Evolutionary conservation across 2,113 vertebrate species (phyloP).

Genomic region (Paraplagusia blochii): DNA sequence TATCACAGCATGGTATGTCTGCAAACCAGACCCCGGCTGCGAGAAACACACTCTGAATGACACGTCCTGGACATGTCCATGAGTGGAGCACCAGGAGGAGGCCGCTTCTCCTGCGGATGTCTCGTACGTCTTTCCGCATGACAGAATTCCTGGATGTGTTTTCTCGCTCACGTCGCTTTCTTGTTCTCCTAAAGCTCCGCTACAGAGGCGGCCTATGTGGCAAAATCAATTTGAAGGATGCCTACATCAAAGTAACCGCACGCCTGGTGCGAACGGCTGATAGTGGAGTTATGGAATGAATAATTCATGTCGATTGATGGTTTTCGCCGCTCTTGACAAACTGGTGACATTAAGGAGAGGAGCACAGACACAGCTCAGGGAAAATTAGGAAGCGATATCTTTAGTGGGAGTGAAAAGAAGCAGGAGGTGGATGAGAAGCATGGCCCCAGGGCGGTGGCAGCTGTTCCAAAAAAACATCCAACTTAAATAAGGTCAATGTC

Average conservation of each 20-base stretch:
- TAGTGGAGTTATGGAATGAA: conserved; percentile 56
- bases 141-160: background rate
- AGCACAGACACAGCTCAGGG: conserved; percentile 26
- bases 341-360: conserved; percentile 45
- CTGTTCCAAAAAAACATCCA: conserved; percentile 22
- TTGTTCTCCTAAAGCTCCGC: background rate
- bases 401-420: conserved; percentile 3
- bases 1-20: conserved; percentile 40
- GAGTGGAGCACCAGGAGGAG: conserved; percentile 24
- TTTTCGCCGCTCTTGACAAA: conserved; percentile 50
- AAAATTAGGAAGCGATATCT: conserved; percentile 7
- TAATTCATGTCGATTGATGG: conserved; percentile 55
- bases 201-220: background rate
- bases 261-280: conserved; percentile 44
- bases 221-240: conserved; percentile 27
- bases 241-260: conserved; percentile 46
- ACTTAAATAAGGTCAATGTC: conserved; percentile 24
- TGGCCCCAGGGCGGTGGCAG: conserved; percentile 24
- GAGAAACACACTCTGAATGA: conserved; percentile 37
- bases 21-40: conserved; percentile 45
- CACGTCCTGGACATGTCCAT: conserved; percentile 31
- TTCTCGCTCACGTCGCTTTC: background rate
- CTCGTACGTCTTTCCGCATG: conserved; percentile 12
- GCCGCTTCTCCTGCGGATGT: conserved; percentile 14
- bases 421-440: conserved; percentile 9